Base-by-base conservation (phyloP, 2,113 vertebrate species). In the Lampris incognitus region DNA sequence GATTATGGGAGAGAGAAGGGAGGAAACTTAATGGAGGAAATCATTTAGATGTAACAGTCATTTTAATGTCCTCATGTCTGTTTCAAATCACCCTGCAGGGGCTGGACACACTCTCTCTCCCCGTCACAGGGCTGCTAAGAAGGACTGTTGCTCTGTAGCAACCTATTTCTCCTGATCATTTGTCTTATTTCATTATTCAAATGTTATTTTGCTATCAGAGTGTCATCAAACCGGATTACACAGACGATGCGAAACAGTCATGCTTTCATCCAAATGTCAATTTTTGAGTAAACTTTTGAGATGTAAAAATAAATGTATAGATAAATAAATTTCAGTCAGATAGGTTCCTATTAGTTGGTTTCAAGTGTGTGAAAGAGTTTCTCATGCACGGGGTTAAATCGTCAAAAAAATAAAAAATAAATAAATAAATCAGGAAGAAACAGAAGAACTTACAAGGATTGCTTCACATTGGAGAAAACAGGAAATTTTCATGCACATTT, bases 1-100 rank as follows among this genome's bases (percentile, higher is more conserved):
- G 86, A 92, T 93, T 92, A 92, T 87, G 78, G 87, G 87, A 77
- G 75, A 84, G 80, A 87, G 82, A 76, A 73, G 82, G 85, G 80
- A 78, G 83, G 78, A 86, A 90, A 93, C 81, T 83, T 93, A 93
- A 94, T 92, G 88, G 89, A 93, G 93, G 92, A 93, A 93, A 92
- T 93, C 87, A 90, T 90, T 92, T 92, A 79, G 90, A 92, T 85
- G 82, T 93, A 90, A 86, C 81, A 89, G 85, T 92, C 87, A 93
- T 93, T 93, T 92, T 89, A 91, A 94, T 94, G 91, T 91, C 85
- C 86, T 84, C 81, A 83, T 83, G 89, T 90, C 90, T 85, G 83
- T 86, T 89, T 89, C 84, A 88, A 90, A 92, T 91, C 89, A 91
- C 85, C 82, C 71, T 57, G 72, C 74, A 88, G 82, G 73, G 61